These are phyloP conservation scores for Dicentrarchus labrax DNA, from an alignment of 2,113 vertebrate species.

Conservation along the genomic window DNA sequence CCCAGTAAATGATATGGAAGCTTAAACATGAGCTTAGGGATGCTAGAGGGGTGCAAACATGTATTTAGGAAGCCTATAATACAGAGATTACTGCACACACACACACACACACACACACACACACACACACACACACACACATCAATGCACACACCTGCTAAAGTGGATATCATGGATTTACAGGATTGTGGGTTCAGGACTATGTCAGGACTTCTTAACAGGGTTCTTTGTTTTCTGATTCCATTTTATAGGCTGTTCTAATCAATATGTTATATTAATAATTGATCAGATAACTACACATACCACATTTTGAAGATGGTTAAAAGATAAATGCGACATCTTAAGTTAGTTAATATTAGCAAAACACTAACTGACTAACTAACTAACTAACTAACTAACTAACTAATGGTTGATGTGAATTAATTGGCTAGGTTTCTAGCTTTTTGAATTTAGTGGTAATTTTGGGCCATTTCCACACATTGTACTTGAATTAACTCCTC, in stretches of 20 bases:
- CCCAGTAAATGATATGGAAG: conserved; percentile 51
- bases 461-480: too few species aligned
- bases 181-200: conserved; percentile 16
- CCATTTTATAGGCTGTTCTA: background rate
- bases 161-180: conserved; percentile 41
- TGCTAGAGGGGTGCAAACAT: conserved; percentile 43
- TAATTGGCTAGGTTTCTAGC: too few species aligned
- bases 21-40: conserved; percentile 44
- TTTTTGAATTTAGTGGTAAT: too few species aligned
- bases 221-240: conserved; percentile 7
- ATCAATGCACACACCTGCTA: conserved; percentile 35
- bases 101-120: background rate
- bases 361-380: too few species aligned
- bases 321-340: too few species aligned
- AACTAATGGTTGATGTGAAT: too few species aligned
- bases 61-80: conserved; percentile 49
- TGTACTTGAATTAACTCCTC: too few species aligned
- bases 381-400: too few species aligned
- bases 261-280: background rate
- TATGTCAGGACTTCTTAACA: background rate
- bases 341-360: too few species aligned
- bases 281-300: background rate
- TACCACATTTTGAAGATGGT: too few species aligned
- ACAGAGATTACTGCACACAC: conserved; percentile 39
- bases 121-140: conserved; percentile 27